Conservation (phyloP, 2,888 invertebrate species). For the Amaurobius ferox region DNA sequence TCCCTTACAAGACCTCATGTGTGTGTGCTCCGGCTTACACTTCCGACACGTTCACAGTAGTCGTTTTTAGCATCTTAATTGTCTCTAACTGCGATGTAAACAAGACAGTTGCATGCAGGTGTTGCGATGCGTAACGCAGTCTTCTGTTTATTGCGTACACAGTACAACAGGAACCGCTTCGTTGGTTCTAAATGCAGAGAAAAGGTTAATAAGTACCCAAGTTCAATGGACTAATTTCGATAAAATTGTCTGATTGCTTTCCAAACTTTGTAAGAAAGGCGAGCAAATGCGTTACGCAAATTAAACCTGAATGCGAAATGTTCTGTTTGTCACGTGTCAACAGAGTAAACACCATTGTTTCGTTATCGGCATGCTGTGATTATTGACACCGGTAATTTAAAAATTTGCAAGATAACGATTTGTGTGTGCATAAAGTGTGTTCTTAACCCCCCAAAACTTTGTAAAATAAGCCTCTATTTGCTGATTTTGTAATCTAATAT, state of each 20-base stretch:
- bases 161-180: slow-evolving; percentile 21
- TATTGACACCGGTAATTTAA: too few species aligned
- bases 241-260: background rate
- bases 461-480: too few species aligned
- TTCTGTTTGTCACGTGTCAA: too few species aligned
- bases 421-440: too few species aligned
- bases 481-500: too few species aligned
- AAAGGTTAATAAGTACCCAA: slow-evolving; percentile 2
- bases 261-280: background rate
- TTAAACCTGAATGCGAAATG: background rate
- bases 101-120: slow-evolving; percentile 47
- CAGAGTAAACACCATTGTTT: too few species aligned
- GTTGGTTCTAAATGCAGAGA: slow-evolving; percentile 33
- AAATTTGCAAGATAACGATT: too few species aligned
- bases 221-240: slow-evolving; percentile 19
- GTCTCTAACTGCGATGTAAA: slow-evolving; percentile 51
- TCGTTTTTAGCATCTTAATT: slow-evolving; percentile 53
- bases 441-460: too few species aligned
- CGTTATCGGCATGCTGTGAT: too few species aligned
- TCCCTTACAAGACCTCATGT: slow-evolving; percentile 6
- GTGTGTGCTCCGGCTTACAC: slow-evolving; percentile 9
- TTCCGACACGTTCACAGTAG: slow-evolving; percentile 7
- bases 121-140: slow-evolving; percentile 41
- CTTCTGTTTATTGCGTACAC: slow-evolving; percentile 29
- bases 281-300: background rate